Conservation (phyloP, 92 coral and sea anemone genomes). For the Palythoa grandiflora region DNA sequence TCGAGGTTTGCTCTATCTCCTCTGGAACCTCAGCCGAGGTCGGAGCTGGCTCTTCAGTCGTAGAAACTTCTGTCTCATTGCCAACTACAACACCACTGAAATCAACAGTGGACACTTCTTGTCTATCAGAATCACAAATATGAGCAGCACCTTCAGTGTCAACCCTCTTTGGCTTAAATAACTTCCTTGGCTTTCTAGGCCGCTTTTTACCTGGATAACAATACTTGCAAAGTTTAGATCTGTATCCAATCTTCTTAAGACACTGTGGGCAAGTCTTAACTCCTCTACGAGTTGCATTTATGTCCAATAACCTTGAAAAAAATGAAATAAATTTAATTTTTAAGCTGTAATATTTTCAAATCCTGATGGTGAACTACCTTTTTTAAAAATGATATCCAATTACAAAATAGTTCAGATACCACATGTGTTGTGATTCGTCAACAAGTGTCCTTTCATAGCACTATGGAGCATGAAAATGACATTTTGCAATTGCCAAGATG, state of each 20-base stretch:
- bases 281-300: conserved; percentile 93
- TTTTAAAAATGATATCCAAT: no score
- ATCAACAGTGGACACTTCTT: conserved; percentile 31
- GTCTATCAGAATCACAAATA: conserved; percentile 13
- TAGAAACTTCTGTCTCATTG: conserved; percentile 71
- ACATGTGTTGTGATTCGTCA: no score
- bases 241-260: conserved; percentile 88
- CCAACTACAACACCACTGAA: conserved; percentile 60
- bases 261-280: conserved; percentile 93
- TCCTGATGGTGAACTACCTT: no score
- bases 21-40: background rate
- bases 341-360: no score
- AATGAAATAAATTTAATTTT: background rate
- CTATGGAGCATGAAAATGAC: no score
- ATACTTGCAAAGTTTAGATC: conserved; percentile 93
- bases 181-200: conserved; percentile 49
- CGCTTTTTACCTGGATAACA: conserved; percentile 75
- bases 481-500: no score
- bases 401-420: no score
- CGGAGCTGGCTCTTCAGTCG: conserved; percentile 42
- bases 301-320: conserved; percentile 65
- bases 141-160: background rate
- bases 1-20: background rate
- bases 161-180: conserved; percentile 37
- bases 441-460: no score